A percentile compares a stretch with the other conserved stretches of the same genome.
Conservation (phyloP, 2,797 vertebrate species). For the Lepus oiostolus region DNA sequence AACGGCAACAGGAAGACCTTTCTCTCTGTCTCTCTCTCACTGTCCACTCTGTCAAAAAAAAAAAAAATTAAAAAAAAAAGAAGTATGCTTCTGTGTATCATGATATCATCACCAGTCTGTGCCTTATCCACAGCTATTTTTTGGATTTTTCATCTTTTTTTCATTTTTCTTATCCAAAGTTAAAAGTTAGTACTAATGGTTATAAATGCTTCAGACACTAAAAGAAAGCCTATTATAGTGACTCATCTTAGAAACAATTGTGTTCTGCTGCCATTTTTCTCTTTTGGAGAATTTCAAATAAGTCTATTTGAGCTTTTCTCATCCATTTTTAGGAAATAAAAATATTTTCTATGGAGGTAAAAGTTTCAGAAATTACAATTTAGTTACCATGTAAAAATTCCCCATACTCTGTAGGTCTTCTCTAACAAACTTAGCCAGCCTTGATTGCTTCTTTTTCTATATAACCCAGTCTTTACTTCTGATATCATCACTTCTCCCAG, state of each 20-base stretch:
- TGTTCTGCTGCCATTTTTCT: constrained; percentile 47
- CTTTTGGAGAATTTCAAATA: constrained; percentile 59
- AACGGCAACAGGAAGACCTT: no score
- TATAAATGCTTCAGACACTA: background rate
- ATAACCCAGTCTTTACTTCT: background rate
- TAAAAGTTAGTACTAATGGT: background rate
- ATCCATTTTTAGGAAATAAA: constrained; percentile 31
- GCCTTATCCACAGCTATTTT: background rate
- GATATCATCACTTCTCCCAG: background rate
- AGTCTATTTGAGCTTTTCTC: background rate
- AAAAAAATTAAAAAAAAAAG: no score
- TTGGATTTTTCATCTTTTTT: background rate
- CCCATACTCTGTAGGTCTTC: background rate
- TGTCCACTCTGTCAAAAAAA: no score
- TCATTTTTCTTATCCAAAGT: background rate
- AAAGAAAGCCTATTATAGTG: constrained; percentile 40
- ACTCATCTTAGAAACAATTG: constrained; percentile 65
- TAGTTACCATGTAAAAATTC: constrained; percentile 38
- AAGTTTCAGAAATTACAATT: constrained; percentile 53
- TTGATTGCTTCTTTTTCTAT: background rate
- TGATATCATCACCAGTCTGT: background rate
- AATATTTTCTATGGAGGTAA: constrained; percentile 13
- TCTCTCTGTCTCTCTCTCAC: no score
- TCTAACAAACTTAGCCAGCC: background rate
- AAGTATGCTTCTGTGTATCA: background rate